These are phyloP conservation scores for Peromyscus californicus DNA, from an alignment of 2,113 vertebrate species.

Conservation along the genomic window DNA sequence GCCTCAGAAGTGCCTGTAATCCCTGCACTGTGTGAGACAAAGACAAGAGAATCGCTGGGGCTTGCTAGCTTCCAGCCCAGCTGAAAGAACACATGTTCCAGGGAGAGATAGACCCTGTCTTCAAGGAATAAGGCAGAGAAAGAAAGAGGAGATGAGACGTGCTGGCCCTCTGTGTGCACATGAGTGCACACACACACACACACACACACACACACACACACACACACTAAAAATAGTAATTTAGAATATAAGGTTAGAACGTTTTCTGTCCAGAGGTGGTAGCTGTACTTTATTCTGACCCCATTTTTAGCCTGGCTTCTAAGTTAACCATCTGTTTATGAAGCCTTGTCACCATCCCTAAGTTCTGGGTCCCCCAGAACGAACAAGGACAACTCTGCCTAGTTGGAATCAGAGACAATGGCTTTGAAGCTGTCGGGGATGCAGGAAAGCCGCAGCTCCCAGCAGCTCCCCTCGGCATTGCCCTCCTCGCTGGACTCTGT, in stretches of 20 bases:
- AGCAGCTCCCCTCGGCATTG: background rate
- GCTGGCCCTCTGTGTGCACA: background rate
- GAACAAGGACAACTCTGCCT: background rate
- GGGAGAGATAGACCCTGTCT: background rate
- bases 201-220: background rate
- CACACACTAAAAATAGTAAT: background rate
- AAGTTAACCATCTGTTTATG: background rate
- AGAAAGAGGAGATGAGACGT: background rate
- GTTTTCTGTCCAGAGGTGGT: background rate
- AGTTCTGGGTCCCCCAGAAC: background rate
- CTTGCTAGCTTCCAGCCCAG: background rate
- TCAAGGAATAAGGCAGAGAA: background rate
- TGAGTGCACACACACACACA: background rate
- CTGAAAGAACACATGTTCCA: too few species aligned
- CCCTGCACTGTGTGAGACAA: background rate
- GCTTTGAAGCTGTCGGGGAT: background rate
- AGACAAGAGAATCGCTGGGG: background rate
- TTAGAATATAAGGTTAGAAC: background rate
- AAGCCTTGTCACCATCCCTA: background rate
- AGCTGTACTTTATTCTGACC: background rate
- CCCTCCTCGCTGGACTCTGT: background rate
- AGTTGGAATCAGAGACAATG: background rate
- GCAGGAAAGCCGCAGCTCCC: background rate
- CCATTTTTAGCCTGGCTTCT: background rate
- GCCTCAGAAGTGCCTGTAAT: too few species aligned